Conservation (phyloP, 2,888 invertebrate species). For the Machimus atricapillus region DNA sequence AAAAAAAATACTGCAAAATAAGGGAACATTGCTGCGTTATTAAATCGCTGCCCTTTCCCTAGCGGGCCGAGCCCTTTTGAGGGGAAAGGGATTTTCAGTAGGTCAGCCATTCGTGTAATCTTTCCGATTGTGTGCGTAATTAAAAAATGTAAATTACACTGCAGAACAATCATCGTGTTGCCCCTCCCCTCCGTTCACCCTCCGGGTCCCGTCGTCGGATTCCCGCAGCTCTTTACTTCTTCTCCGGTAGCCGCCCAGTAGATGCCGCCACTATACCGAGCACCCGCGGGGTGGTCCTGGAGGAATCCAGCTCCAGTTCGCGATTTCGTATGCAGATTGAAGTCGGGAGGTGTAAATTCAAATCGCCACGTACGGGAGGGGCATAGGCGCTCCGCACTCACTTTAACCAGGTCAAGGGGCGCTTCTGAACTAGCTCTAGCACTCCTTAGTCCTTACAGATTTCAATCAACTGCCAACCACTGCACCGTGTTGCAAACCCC, state of each 20-base stretch:
- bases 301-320: neutral
- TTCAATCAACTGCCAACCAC: neutral
- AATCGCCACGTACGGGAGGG: neutral
- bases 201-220: neutral
- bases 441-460: neutral
- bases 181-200: neutral
- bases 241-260: neutral
- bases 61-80: neutral
- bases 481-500: neutral
- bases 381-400: neutral
- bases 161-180: neutral
- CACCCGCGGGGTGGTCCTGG: neutral
- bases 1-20: neutral
- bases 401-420: conserved; percentile 4
- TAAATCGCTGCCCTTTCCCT: neutral
- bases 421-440: neutral
- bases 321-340: conserved; percentile 9
- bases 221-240: neutral
- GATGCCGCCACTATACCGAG: neutral
- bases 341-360: conserved; percentile 1
- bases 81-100: neutral
- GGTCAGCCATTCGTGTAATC: neutral
- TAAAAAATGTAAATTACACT: conserved; percentile 27
- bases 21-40: neutral
- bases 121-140: conserved; percentile 17